Base-by-base conservation (phyloP, 64 coral and sea anemone genomes). In the Trachythela sp. region DNA sequence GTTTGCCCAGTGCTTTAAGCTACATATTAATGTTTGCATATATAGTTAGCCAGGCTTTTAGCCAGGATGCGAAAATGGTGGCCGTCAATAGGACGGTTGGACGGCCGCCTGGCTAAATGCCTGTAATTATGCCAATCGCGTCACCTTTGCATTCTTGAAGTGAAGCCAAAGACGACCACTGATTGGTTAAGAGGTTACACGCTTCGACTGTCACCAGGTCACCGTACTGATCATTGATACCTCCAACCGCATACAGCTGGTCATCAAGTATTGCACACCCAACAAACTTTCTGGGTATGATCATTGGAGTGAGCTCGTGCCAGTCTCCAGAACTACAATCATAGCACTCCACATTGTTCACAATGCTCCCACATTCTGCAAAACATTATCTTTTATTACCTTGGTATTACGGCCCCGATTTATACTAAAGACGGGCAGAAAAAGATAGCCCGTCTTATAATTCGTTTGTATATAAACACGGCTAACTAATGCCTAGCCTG, bases 171-270 rank as follows among this genome's bases (percentile, higher is more conserved):
- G 95, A 98, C 40, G 91, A 92, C 95, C 95, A 98, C 43, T 98
- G 95, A 8, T 92, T 89, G 18, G 83, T 90, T 33, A 76, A 92
- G 34, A 93, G 89, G 22, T 94, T 94, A 38, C 90, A 98, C 88
- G 91, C 87, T 52, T 98, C 95, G 42, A 94, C 93, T 0, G 95
- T 98, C 9, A 98, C 95, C 11, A 98, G 93, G 83, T 98, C 95
- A 36, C 93, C 87, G 36, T 98, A 94, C 7, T 98, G 93, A 10
- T 88, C 84, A 42, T 98, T 98, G 20, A 98, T 83, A 40, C 95
- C 95, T 88, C 95, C 95, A 2, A 94, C 95, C 8, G 93, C 95
- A 94, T 98, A 98, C 89, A 98, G 84, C 89, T 94, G 95, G 87
- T 91, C 93, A 91, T 98, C 95, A 87, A 98, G 91, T 51, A 98